phyloP scores from a whole-genome alignment of 2,113 vertebrate genomes.

The Saccopteryx leptura region DNA sequence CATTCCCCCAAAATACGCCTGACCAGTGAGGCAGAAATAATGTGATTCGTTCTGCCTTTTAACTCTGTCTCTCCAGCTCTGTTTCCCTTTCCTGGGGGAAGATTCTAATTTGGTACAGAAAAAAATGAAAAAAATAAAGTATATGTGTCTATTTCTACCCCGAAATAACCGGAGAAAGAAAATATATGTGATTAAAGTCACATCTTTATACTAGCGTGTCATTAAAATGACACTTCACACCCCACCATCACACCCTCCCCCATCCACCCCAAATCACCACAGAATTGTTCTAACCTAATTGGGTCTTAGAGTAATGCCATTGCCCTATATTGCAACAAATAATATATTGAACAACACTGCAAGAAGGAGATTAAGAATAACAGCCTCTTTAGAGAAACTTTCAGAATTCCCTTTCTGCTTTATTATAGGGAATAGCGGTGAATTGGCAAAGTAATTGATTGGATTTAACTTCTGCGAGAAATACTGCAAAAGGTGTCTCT shows the following conservation, averaged over 20 bases:
- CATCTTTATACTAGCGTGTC: not conserved
- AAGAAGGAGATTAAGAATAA: not conserved
- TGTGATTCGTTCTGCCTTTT: constrained; percentile 31
- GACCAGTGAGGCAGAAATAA: constrained; percentile 72
- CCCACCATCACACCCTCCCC: too few species aligned
- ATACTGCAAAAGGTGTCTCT: not conserved
- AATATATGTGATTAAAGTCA: constrained; percentile 14
- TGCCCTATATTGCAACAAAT: not conserved
- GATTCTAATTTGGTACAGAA: constrained; percentile 51
- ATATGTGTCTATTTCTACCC: not conserved
- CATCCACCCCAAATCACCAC: not conserved
- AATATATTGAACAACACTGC: constrained; percentile 4
- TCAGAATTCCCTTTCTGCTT: not conserved
- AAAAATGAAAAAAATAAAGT: not conserved
- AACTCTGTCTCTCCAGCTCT: not conserved
- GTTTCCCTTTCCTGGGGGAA: constrained; percentile 4
- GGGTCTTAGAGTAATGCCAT: not conserved
- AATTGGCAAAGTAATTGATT: not conserved
- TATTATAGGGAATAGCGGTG: not conserved
- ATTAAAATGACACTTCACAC: not conserved
- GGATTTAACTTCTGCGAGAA: not conserved
- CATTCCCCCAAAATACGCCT: constrained; percentile 71
- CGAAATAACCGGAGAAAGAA: not conserved
- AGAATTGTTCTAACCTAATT: constrained; percentile 38
- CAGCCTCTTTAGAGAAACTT: not conserved